Conservation (phyloP, 2,113 vertebrate species). For the Cheirogaleus medius region DNA sequence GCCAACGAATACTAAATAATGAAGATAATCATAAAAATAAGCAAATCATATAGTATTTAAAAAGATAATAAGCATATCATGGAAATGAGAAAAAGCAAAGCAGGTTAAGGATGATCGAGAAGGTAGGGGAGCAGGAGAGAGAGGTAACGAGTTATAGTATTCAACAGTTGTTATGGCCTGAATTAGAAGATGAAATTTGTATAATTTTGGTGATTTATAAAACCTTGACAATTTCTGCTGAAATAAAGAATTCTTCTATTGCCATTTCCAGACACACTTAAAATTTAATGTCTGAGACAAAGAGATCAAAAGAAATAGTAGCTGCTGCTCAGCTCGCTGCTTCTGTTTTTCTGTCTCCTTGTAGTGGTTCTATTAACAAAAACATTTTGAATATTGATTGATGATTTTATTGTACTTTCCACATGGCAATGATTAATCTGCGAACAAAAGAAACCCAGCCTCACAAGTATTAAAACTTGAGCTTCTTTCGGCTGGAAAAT, state of each 20-base stretch:
- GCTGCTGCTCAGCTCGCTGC: neutral
- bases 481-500: neutral
- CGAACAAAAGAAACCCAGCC: neutral
- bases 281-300: neutral
- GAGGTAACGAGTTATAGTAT: neutral
- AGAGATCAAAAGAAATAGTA: neutral
- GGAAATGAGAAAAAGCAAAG: neutral
- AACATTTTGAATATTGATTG: neutral
- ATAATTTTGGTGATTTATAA: neutral
- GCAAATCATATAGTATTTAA: neutral
- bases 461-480: neutral
- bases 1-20: neutral
- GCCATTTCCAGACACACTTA: neutral
- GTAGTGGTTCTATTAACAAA: neutral
- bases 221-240: neutral
- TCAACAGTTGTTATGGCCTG: neutral
- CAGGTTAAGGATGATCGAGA: neutral
- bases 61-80: neutral
- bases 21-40: neutral
- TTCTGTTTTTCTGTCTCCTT: slow-evolving; percentile 34
- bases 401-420: neutral
- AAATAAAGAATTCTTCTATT: neutral
- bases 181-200: neutral
- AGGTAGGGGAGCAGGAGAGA: neutral
- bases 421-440: neutral